Evolutionary conservation across 1,140 invertebrate genomes (phyloP).

Genomic region (Heliconius melpomene): DNA sequence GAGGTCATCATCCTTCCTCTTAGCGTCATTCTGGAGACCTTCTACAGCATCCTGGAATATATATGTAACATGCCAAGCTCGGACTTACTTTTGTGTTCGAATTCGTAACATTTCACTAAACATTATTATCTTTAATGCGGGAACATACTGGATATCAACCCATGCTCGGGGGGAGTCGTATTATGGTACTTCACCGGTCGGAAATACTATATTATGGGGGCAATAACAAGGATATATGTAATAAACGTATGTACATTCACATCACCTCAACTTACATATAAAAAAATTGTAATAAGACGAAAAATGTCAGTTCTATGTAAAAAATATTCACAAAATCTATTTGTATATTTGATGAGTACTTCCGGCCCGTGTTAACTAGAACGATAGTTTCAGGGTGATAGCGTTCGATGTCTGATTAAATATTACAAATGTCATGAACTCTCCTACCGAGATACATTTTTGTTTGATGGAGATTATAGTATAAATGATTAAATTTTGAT

Average conservation of each 20-base stretch:
- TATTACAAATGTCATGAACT: conserved; percentile 2
- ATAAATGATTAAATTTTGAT: conserved; percentile 5
- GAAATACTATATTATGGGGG: conserved; percentile 10
- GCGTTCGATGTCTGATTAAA: conserved; percentile 4
- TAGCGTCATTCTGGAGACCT: conserved; percentile 60
- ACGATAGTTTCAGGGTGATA: neutral
- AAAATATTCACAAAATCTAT: neutral
- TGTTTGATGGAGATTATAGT: neutral
- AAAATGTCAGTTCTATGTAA: neutral
- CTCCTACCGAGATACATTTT: conserved; percentile 1
- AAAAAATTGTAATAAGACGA: neutral
- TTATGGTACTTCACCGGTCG: conserved; percentile 10
- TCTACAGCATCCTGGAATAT: conserved; percentile 71
- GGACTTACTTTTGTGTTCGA: conserved; percentile 38
- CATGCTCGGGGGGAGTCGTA: neutral
- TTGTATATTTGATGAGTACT: neutral
- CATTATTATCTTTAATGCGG: neutral
- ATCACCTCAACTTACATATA: neutral
- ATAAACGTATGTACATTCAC: neutral
- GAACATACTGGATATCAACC: conserved; percentile 5
- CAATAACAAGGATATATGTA: conserved; percentile 4
- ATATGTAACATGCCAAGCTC: conserved; percentile 70
- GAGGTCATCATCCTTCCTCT: conserved; percentile 63
- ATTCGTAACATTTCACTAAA: conserved; percentile 8
- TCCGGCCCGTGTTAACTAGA: conserved; percentile 1